Conservation (phyloP, 2,888 invertebrate genomes). For the Drosophila aldrichi region DNA sequence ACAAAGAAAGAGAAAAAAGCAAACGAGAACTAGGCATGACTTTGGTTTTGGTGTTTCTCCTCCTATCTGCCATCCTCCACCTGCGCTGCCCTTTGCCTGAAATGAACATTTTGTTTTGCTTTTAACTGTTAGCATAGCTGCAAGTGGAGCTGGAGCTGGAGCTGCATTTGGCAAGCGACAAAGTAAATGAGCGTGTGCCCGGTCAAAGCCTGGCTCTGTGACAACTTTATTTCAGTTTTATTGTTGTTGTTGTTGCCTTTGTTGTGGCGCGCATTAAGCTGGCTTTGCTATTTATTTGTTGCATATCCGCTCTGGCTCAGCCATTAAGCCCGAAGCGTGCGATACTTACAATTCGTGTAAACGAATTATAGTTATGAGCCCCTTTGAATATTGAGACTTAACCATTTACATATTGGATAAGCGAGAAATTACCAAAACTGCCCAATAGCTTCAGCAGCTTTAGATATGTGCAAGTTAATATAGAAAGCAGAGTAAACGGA, state of each 20-base stretch:
- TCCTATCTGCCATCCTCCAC: neutral
- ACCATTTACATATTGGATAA: neutral
- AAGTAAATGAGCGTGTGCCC: slow-evolving; percentile 64
- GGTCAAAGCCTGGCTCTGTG: slow-evolving; percentile 32
- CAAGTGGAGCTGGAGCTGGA: slow-evolving; percentile 9
- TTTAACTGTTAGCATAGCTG: slow-evolving; percentile 11
- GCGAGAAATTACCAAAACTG: neutral
- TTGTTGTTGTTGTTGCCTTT: slow-evolving; percentile 29
- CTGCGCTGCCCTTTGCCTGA: slow-evolving; percentile 1
- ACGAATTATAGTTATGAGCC: neutral
- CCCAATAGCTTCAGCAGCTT: neutral
- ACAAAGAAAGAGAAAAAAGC: slow-evolving; percentile 1
- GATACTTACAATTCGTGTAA: slow-evolving; percentile 9
- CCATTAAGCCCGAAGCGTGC: slow-evolving; percentile 63
- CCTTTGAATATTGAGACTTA: neutral
- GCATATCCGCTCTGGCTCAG: slow-evolving; percentile 67
- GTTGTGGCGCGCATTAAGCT: slow-evolving; percentile 56
- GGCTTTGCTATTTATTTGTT: slow-evolving; percentile 69
- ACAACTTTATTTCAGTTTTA: slow-evolving; percentile 73
- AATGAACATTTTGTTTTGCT: slow-evolving; percentile 51
- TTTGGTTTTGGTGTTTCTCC: slow-evolving; percentile 40
- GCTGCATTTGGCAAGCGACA: slow-evolving; percentile 55
- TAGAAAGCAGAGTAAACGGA: no score
- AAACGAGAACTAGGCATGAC: slow-evolving; percentile 25
- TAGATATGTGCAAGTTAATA: neutral